Evolutionary conservation across 2,113 vertebrate species (phyloP), one percentile per base, ranked within the genome.

Genomic region (Antennarius striatus): DNA sequence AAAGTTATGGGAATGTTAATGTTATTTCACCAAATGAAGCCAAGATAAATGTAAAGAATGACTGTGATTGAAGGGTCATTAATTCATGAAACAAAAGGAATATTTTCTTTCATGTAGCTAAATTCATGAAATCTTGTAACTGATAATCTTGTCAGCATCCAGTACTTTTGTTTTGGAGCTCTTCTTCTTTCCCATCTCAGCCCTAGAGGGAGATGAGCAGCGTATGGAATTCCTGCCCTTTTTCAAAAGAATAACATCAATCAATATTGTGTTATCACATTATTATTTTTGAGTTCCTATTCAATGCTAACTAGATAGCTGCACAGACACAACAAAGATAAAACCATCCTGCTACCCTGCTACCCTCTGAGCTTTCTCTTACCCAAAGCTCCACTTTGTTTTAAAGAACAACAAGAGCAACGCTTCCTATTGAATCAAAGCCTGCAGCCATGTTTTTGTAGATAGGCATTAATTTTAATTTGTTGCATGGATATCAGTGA

Each of bases 341-440:
- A 76, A 73, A 61, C 36, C 49, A 15, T 32, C 3, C 11, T n/a
- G 30, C 49, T 47, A 53, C 29, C 3, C 11, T n/a, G 39, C 49
- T 47, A 53, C 64, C 61, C 71, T 78, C 56, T 72, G 51, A 56
- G 29, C 12, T 30, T 55, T 59, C 43, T 65, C 40, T 67, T 36
- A 40, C 42, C 11, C 42, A 29, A 29, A 65, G 57, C 16, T 69
- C 47, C 42, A 9, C 30, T 65, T 22, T 66, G 52, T n/a, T 46
- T 71, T 63, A 56, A 73, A 63, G 39, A 67, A 67, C 63, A 48
- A 73, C 28, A 69, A 68, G 42, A 30, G 16, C 58, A 74, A 53
- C 52, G 51, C 64, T 48, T 64, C 39, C 43, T 47, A 13, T 79
- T 42, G 51, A 66, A 74, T 69, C 48, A 71, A 56, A 48, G 72